Evolutionary conservation across 2,888 invertebrate genomes (phyloP).

Genomic region (Pogonocherus hispidulus): DNA sequence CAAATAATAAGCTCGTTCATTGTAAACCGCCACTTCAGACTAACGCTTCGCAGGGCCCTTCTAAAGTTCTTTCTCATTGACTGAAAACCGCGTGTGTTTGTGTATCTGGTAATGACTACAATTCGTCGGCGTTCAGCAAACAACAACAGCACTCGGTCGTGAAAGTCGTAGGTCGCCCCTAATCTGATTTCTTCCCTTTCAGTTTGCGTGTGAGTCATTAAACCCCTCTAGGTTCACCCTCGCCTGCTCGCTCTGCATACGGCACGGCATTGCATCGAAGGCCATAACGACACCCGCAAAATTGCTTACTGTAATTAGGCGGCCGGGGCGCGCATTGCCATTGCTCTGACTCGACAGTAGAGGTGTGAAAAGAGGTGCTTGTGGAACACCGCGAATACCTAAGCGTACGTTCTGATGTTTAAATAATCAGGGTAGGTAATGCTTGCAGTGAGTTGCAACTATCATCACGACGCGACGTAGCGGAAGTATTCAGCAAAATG

Average conservation of each 20-base stretch:
- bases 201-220: conserved; percentile 69
- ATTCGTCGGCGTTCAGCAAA: conserved; percentile 61
- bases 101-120: conserved; percentile 62
- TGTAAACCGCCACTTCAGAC: conserved; percentile 23
- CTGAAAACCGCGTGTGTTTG: conserved; percentile 60
- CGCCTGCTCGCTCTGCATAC: conserved; percentile 61
- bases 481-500: too few relatives aligned
- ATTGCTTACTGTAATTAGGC: conserved; percentile 66
- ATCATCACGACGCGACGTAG: too few relatives aligned
- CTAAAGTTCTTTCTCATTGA: conserved; percentile 50
- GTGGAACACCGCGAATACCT: too few relatives aligned
- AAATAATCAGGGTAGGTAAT: too few relatives aligned
- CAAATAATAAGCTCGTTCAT: background rate
- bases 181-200: conserved; percentile 69
- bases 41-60: conserved; percentile 24
- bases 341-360: background rate
- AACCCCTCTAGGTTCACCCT: conserved; percentile 62
- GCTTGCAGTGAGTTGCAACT: too few relatives aligned
- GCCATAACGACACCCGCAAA: conserved; percentile 68
- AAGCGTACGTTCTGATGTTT: too few relatives aligned
- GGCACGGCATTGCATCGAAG: conserved; percentile 63
- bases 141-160: conserved; percentile 58
- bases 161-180: conserved; percentile 65
- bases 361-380: too few relatives aligned
- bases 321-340: conserved; percentile 3